A percentile compares a stretch with the other conserved stretches of the same genome.
Evolutionary conservation across 2,888 invertebrate genomes (phyloP).

Genomic region (Monopis laevigella): DNA sequence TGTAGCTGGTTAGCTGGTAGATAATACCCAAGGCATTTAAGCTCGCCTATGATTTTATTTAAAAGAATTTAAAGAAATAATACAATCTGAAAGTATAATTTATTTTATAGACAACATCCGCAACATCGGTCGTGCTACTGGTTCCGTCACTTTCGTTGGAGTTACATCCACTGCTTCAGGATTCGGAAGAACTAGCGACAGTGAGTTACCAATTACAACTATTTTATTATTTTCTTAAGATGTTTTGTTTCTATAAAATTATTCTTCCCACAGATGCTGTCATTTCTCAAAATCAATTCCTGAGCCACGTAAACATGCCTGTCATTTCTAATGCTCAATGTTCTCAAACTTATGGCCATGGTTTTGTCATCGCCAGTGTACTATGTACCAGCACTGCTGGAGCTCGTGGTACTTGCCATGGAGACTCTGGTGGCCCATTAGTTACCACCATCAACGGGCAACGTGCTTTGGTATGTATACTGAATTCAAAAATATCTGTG

Average conservation of each 20-base stretch:
- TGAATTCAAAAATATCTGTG: too few relatives aligned
- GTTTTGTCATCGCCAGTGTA: slow-evolving; percentile 26
- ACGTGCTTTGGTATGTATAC: not conserved
- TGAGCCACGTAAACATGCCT: slow-evolving; percentile 11
- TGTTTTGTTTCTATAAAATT: not conserved
- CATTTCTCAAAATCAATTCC: slow-evolving; percentile 2
- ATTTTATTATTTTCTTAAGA: not conserved
- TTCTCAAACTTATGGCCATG: slow-evolving; percentile 26
- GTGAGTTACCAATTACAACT: slow-evolving; percentile 21
- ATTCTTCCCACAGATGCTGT: not conserved
- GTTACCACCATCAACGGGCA: slow-evolving; percentile 3
- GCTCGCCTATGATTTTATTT: too few relatives aligned
- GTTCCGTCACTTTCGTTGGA: slow-evolving; percentile 27
- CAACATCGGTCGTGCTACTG: slow-evolving; percentile 28
- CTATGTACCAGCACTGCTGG: slow-evolving; percentile 32
- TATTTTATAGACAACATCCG: slow-evolving; percentile 31
- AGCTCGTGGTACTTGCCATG: slow-evolving; percentile 33
- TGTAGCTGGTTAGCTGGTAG: too few relatives aligned
- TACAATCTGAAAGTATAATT: too few relatives aligned
- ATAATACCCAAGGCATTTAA: too few relatives aligned
- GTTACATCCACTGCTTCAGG: slow-evolving; percentile 32
- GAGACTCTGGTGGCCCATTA: slow-evolving; percentile 23
- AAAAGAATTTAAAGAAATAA: too few relatives aligned
- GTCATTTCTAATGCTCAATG: slow-evolving; percentile 29
- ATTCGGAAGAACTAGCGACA: slow-evolving; percentile 35